Evolutionary conservation across 2,113 vertebrate species (phyloP).

Genomic region (Spilogale gracilis): DNA sequence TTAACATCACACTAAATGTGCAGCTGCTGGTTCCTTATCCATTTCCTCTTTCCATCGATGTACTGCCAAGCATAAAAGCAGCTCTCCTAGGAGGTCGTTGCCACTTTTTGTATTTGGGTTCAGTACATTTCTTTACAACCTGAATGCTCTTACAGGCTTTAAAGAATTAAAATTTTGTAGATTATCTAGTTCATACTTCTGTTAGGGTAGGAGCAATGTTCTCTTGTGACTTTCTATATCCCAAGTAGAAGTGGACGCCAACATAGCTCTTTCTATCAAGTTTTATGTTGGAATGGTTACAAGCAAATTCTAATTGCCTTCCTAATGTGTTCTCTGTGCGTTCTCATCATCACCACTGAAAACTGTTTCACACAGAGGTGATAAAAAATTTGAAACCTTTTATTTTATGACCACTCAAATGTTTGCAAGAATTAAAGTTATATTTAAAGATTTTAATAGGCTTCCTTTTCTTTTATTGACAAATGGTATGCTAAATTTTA

Average conservation of each 20-base stretch:
- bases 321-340: slow-evolving; percentile 21
- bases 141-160: neutral
- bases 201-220: neutral
- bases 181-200: neutral
- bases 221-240: neutral
- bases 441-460: slow-evolving; percentile 53
- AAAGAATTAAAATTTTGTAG: neutral
- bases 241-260: neutral
- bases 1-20: neutral
- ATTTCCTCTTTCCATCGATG: neutral
- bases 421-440: slow-evolving; percentile 56
- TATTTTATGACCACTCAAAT: neutral
- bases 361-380: neutral
- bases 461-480: neutral
- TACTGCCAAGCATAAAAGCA: neutral
- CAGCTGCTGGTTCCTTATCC: neutral
- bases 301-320: slow-evolving; percentile 41
- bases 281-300: slow-evolving; percentile 45
- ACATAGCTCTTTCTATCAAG: slow-evolving; percentile 2
- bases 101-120: neutral
- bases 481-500: slow-evolving; percentile 52
- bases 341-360: slow-evolving; percentile 36
- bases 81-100: neutral
- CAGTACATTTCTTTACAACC: neutral
- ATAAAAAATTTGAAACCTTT: slow-evolving; percentile 47